phyloP scores from a whole-genome alignment of 1,140 invertebrate species.

The Pogonomyrmex californicus region DNA sequence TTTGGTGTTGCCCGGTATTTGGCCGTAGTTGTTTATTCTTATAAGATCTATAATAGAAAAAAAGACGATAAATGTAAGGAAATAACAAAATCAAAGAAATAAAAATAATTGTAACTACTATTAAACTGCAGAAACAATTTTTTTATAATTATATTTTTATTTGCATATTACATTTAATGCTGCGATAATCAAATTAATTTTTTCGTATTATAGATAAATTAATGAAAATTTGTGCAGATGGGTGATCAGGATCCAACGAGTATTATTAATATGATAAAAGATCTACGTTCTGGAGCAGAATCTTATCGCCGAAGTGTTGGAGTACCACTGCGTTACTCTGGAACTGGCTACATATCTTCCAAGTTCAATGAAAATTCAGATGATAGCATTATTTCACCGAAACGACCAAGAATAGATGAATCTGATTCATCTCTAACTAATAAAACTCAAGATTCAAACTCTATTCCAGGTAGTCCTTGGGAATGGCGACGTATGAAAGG shows the following conservation, averaged over 20 bases:
- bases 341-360: slow-evolving; percentile 34
- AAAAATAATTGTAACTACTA: neutral
- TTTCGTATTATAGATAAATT: neutral
- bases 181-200: neutral
- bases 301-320: slow-evolving; percentile 62
- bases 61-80: neutral
- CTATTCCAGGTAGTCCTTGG: slow-evolving; percentile 77
- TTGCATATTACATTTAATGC: neutral
- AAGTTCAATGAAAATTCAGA: slow-evolving; percentile 39
- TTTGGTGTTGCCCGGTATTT: neutral
- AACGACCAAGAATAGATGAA: slow-evolving; percentile 71
- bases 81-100: neutral
- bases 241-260: slow-evolving; percentile 77
- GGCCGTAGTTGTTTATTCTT: neutral
- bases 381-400: slow-evolving; percentile 60
- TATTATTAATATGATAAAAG: slow-evolving; percentile 79
- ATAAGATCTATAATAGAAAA: neutral
- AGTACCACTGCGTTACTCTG: slow-evolving; percentile 63
- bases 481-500: slow-evolving; percentile 81
- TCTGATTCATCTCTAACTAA: slow-evolving; percentile 55
- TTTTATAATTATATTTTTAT: neutral
- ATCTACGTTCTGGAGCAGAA: slow-evolving; percentile 73
- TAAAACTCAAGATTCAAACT: slow-evolving; percentile 46
- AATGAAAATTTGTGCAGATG: slow-evolving; percentile 69
- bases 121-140: neutral